Percentiles rank a stretch among this genome's conserved stretches.
These are phyloP conservation scores for Hypsibius dujardini DNA, from an alignment of 1,140 invertebrate genomes.

Conservation along the genomic window DNA sequence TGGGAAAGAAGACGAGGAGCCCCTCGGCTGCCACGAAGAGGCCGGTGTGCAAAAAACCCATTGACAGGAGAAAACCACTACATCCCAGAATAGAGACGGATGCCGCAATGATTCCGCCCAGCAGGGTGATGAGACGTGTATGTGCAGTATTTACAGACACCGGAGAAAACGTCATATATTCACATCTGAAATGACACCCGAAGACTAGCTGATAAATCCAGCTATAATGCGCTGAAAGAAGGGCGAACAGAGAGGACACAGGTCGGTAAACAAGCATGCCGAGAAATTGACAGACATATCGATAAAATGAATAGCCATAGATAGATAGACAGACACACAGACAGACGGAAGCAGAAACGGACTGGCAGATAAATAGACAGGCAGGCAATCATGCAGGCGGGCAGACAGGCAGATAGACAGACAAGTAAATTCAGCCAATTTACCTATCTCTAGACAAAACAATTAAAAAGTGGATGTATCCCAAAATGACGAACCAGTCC, in stretches of 20 bases:
- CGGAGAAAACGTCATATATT: constrained; percentile 5
- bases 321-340: too few relatives aligned
- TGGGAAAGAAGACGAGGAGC: neutral
- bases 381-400: too few relatives aligned
- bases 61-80: neutral
- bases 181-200: neutral
- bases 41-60: neutral
- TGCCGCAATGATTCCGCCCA: neutral
- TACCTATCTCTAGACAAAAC: constrained; percentile 73
- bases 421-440: constrained; percentile 26
- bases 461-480: constrained; percentile 63
- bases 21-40: neutral
- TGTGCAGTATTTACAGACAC: neutral
- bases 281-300: neutral
- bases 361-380: too few relatives aligned
- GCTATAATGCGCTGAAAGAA: too few relatives aligned
- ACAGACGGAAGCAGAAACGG: too few relatives aligned
- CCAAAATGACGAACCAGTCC: constrained; percentile 70
- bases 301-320: too few relatives aligned
- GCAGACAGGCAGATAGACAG: too few relatives aligned
- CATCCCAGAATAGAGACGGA: neutral
- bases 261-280: neutral
- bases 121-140: neutral
- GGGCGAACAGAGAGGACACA: too few relatives aligned
- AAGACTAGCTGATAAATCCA: too few relatives aligned